A percentile compares a stretch with the other conserved stretches of the same genome.
These are phyloP conservation scores for Yponomeuta evonymella DNA, from an alignment of 2,888 invertebrate species.

Conservation along the genomic window DNA sequence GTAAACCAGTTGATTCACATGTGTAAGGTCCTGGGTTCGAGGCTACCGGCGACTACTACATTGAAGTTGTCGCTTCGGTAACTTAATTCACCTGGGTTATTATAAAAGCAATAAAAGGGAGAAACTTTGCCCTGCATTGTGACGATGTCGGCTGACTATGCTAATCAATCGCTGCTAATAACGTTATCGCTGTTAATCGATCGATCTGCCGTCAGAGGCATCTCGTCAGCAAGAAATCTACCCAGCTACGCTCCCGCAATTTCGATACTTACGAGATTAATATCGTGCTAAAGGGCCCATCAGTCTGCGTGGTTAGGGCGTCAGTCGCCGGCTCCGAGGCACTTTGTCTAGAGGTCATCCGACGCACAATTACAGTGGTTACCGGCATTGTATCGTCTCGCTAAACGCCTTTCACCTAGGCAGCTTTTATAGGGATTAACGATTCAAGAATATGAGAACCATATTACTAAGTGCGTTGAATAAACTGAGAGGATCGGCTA, in stretches of 20 bases:
- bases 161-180: too few species aligned
- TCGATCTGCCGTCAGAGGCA: background rate
- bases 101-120: too few species aligned
- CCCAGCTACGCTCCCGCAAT: conserved; percentile 28
- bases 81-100: too few species aligned
- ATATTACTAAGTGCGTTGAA: too few species aligned
- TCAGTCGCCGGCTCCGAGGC: conserved; percentile 31
- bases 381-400: conserved; percentile 16
- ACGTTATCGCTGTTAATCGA: too few species aligned
- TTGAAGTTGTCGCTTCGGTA: too few species aligned
- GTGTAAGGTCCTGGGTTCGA: too few species aligned
- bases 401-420: background rate
- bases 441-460: background rate
- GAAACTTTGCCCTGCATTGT: too few species aligned
- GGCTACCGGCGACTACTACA: too few species aligned
- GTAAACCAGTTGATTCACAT: too few species aligned
- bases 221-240: background rate
- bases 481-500: too few species aligned
- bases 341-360: conserved; percentile 42
- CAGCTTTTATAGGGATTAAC: background rate
- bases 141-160: too few species aligned
- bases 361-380: conserved; percentile 31
- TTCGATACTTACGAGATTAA: conserved; percentile 38
- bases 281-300: conserved; percentile 37
- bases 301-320: conserved; percentile 26